phyloP scores from a whole-genome alignment of 30 jellyfish, hydroid and myxozoan genomes.

The Cassiopea andromeda region DNA sequence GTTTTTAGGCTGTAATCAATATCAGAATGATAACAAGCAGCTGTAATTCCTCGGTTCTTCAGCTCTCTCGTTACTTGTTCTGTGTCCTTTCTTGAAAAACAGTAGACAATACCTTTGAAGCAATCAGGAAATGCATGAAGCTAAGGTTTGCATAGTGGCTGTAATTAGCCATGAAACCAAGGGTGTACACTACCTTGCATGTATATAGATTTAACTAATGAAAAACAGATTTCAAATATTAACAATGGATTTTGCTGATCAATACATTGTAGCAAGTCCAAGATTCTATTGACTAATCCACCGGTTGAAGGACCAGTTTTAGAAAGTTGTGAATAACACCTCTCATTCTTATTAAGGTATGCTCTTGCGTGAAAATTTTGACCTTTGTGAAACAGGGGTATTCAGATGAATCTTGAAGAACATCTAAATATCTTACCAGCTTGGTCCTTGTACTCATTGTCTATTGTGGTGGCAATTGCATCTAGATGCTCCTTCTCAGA shows the following conservation, averaged over 20 bases:
- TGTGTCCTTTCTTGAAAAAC: conserved; percentile 90
- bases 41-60: conserved; percentile 70
- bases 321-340: too few relatives aligned
- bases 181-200: too few relatives aligned
- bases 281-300: too few relatives aligned
- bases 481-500: conserved; percentile 12
- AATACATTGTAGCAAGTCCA: too few relatives aligned
- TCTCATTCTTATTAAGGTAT: too few relatives aligned
- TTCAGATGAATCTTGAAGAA: background rate
- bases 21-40: conserved; percentile 88
- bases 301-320: too few relatives aligned
- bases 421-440: background rate
- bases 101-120: conserved; percentile 84
- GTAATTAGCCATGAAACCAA: background rate
- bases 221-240: too few relatives aligned
- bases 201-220: too few relatives aligned
- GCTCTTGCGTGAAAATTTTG: too few relatives aligned
- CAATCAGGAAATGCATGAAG: background rate
- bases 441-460: background rate
- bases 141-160: background rate
- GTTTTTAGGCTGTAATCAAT: conserved; percentile 46
- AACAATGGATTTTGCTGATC: too few relatives aligned
- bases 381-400: too few relatives aligned
- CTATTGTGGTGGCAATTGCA: conserved; percentile 8
- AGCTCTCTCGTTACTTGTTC: conserved; percentile 71